Conservation (phyloP, 2,113 vertebrate species). For the Limanda limanda region DNA sequence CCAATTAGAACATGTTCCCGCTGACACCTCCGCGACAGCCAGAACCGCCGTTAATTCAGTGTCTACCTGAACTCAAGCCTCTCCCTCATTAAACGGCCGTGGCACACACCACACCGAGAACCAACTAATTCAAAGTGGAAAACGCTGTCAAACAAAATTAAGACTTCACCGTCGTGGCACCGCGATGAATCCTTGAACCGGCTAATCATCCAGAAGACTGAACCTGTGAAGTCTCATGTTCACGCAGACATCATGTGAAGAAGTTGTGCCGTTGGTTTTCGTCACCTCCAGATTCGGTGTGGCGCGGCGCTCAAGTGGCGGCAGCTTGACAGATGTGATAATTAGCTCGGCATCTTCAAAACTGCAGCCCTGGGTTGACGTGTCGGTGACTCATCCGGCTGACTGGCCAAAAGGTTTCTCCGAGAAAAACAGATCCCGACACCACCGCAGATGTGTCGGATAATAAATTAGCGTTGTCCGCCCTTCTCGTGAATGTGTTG, state of each 20-base stretch:
- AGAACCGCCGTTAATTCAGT: background rate
- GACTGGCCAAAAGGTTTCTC: constrained; percentile 49
- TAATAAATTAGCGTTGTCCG: constrained; percentile 52
- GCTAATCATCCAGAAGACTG: constrained; percentile 40
- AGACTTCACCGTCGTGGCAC: background rate
- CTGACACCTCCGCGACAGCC: background rate
- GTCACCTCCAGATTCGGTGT: constrained; percentile 54
- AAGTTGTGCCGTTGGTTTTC: constrained; percentile 51
- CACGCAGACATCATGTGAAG: constrained; percentile 45
- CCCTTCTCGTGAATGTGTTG: constrained; percentile 32
- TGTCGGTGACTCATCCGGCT: constrained; percentile 45
- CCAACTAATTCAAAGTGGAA: background rate
- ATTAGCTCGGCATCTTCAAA: constrained; percentile 55
- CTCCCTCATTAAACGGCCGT: background rate
- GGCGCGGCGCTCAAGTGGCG: constrained; percentile 48
- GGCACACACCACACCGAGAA: background rate
- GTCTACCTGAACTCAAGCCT: background rate
- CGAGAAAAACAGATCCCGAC: constrained; percentile 34
- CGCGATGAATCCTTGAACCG: constrained; percentile 43
- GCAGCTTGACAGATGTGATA: constrained; percentile 67
- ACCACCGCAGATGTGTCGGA: constrained; percentile 57
- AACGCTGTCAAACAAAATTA: background rate
- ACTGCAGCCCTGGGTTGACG: constrained; percentile 25
- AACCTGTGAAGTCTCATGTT: constrained; percentile 49
- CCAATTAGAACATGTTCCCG: background rate